A percentile compares a stretch with the other conserved stretches of the same genome.
phyloP scores from a whole-genome alignment of 92 coral and sea anemone genomes.

The Pocillopora meandrina region DNA sequence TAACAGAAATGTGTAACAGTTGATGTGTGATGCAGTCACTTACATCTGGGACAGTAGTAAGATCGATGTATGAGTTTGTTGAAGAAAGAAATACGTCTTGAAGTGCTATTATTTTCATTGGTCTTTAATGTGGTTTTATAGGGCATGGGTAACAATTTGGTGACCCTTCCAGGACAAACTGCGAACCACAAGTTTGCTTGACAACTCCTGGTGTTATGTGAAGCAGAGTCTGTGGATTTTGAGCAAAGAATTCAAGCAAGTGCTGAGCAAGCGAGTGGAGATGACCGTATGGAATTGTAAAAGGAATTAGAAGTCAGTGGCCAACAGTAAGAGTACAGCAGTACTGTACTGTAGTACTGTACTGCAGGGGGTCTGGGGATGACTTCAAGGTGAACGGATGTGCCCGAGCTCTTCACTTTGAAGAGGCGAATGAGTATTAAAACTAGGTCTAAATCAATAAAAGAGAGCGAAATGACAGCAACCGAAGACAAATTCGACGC shows the following conservation, averaged over 20 bases:
- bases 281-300: constrained; percentile 13
- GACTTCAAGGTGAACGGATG: not conserved
- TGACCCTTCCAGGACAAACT: constrained; percentile 29
- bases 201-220: not conserved
- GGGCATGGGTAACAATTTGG: constrained; percentile 28
- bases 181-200: constrained; percentile 5
- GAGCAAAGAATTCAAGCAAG: constrained; percentile 13
- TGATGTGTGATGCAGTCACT: not conserved
- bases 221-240: constrained; percentile 15
- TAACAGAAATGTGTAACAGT: not conserved
- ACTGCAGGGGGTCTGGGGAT: not conserved
- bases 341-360: no score
- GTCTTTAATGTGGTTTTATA: not conserved
- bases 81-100: not conserved
- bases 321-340: constrained; percentile 23
- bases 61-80: not conserved
- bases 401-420: not conserved
- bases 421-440: constrained; percentile 19
- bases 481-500: constrained; percentile 21
- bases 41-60: constrained; percentile 16
- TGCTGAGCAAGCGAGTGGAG: not conserved
- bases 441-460: constrained; percentile 14
- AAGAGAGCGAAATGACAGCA: not conserved
- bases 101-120: not conserved
- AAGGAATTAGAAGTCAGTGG: constrained; percentile 16